These are phyloP conservation scores for Rhineura floridana DNA, from an alignment of 2,113 vertebrate species.

Conservation along the genomic window DNA sequence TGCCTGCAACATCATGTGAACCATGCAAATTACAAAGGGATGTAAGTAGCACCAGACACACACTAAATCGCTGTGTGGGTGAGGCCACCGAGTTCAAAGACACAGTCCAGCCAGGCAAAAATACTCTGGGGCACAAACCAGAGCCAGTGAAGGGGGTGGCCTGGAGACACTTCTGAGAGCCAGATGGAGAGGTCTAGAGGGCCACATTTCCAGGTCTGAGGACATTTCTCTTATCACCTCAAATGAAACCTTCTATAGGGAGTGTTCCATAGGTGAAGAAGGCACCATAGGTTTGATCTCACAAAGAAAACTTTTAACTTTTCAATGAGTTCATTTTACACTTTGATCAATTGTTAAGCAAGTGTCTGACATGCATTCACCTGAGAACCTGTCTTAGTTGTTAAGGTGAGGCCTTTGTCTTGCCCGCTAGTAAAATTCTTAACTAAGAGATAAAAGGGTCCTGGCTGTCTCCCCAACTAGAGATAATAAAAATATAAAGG, in stretches of 20 bases:
- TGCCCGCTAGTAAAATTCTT: accelerated
- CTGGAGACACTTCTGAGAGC: no score
- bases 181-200: no score
- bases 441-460: background rate
- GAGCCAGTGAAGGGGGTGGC: no score
- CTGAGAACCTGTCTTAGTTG: background rate
- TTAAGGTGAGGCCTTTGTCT: slow-evolving; percentile 33
- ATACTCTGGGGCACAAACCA: background rate
- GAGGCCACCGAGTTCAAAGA: no score
- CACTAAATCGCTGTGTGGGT: no score
- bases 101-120: no score
- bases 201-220: no score
- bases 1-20: no score
- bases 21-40: no score
- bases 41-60: no score
- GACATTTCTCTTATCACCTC: background rate
- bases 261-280: background rate
- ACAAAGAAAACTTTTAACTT: background rate
- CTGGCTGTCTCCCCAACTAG: accelerated
- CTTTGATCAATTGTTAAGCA: background rate
- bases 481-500: background rate
- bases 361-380: background rate
- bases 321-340: background rate
- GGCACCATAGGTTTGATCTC: background rate
- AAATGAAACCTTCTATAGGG: background rate